These are phyloP conservation scores for Sitta carolinensis DNA, from an alignment of 2,797 vertebrate genomes.

Conservation along the genomic window DNA sequence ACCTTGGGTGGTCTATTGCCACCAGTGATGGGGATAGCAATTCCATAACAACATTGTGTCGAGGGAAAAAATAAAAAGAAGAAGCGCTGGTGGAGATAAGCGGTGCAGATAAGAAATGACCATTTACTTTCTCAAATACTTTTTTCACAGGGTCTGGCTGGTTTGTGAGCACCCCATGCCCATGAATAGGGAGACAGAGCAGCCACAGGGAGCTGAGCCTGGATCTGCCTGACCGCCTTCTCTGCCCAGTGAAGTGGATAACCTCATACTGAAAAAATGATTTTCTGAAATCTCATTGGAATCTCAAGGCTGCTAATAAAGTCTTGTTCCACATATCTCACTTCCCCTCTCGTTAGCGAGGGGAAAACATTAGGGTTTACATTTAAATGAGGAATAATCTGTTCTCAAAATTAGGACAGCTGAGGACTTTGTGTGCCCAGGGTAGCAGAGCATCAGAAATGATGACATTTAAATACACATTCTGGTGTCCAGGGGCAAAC, in stretches of 20 bases:
- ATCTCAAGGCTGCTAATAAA: background rate
- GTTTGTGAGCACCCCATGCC: constrained; percentile 29
- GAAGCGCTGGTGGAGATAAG: background rate
- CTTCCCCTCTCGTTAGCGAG: background rate
- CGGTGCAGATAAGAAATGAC: background rate
- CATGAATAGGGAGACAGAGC: background rate
- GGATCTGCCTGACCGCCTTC: constrained; percentile 45
- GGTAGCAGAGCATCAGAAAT: background rate
- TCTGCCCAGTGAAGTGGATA: constrained; percentile 56
- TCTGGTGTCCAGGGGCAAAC: background rate
- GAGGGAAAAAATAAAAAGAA: background rate
- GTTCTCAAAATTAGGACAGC: background rate
- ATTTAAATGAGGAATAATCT: background rate
- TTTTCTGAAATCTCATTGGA: background rate
- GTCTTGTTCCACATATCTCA: background rate
- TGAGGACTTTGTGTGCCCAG: background rate
- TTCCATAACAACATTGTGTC: background rate
- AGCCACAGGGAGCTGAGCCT: constrained; percentile 48
- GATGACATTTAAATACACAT: background rate
- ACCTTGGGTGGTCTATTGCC: background rate
- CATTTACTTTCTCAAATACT: background rate
- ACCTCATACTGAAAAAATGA: background rate
- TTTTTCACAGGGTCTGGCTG: constrained; percentile 18
- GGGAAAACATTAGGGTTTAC: background rate
- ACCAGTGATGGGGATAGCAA: background rate